phyloP scores from a whole-genome alignment of 1,140 invertebrate genomes.

The Drosophila kikkawai region DNA sequence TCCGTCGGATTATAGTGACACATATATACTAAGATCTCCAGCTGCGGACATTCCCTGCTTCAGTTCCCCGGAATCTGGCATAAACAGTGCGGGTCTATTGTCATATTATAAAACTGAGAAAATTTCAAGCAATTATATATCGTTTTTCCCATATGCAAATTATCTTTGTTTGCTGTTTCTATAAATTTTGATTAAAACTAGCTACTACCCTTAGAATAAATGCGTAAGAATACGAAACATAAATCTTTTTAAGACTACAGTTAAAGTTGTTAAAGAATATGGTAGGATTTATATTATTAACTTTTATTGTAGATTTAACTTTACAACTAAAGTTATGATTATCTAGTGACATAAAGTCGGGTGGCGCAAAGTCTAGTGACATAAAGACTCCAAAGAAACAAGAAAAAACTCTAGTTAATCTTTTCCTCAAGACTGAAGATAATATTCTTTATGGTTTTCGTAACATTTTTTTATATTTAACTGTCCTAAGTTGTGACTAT shows the following conservation, averaged over 20 bases:
- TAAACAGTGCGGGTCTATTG: constrained; percentile 15
- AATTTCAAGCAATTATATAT: constrained; percentile 12
- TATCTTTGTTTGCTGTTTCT: not conserved
- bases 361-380: not conserved
- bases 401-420: not conserved
- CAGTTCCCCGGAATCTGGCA: not conserved
- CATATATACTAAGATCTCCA: constrained; percentile 21
- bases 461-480: not conserved
- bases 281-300: not conserved
- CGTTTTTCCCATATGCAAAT: constrained; percentile 13
- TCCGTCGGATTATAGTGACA: constrained; percentile 27
- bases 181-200: not conserved
- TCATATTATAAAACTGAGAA: constrained; percentile 6
- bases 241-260: not conserved
- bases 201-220: not conserved
- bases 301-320: not conserved
- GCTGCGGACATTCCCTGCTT: constrained; percentile 15
- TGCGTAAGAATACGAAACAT: not conserved
- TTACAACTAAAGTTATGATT: not conserved
- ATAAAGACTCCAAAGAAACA: not conserved
- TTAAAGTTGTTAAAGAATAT: not conserved
- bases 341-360: not conserved
- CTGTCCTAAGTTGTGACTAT: not conserved
- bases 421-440: not conserved
- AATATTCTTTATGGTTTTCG: not conserved